A percentile compares a stretch with the other conserved stretches of the same genome.
phyloP scores from a whole-genome alignment of 1,140 invertebrate genomes.

The Ooceraea biroi region DNA sequence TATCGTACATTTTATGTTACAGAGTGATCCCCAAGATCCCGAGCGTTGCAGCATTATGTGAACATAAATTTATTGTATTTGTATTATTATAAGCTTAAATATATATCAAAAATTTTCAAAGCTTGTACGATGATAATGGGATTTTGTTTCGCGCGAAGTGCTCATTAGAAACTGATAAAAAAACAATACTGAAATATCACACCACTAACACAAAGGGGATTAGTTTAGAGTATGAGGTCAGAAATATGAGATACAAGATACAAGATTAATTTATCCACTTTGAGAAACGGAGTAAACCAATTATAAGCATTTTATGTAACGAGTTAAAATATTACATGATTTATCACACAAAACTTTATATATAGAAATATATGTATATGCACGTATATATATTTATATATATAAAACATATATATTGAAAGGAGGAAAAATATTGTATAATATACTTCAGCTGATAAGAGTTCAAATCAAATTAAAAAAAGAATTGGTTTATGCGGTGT shows the following conservation, averaged over 20 bases:
- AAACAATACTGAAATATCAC: constrained; percentile 8
- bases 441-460: constrained; percentile 61
- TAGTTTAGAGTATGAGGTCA: constrained; percentile 63
- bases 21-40: constrained; percentile 88
- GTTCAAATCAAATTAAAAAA: constrained; percentile 69
- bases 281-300: constrained; percentile 48
- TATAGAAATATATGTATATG: constrained; percentile 25
- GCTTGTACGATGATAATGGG: constrained; percentile 72
- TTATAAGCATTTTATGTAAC: background rate
- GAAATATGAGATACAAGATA: constrained; percentile 40
- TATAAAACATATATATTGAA: constrained; percentile 45
- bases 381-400: constrained; percentile 43
- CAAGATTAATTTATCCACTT: constrained; percentile 51
- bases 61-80: constrained; percentile 70
- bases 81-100: constrained; percentile 66
- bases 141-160: constrained; percentile 65
- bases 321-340: constrained; percentile 55
- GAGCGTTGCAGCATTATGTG: constrained; percentile 89
- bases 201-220: constrained; percentile 60
- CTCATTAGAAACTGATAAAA: constrained; percentile 56
- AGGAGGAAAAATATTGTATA: constrained; percentile 65
- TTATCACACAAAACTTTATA: constrained; percentile 63
- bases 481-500: constrained; percentile 30
- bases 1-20: constrained; percentile 78
- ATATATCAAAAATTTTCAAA: constrained; percentile 68